Base-by-base conservation (phyloP, 1,140 invertebrate species). In the Alviniconcha marisindica region DNA sequence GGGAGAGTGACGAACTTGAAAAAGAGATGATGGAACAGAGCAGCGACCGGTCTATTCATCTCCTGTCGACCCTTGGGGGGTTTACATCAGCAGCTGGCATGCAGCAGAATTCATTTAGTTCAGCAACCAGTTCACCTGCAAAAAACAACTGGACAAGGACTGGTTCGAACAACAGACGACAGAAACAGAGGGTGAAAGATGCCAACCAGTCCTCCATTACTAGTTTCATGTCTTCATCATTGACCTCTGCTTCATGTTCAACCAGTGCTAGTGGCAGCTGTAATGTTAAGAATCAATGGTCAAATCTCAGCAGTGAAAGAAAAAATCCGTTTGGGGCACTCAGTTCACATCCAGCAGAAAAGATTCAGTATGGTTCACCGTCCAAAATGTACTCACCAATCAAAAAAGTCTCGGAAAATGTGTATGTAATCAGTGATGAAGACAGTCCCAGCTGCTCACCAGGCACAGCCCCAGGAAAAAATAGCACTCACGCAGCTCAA, bases 361-460 rank as follows among this genome's bases (percentile, higher is more conserved):
- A 42, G 71, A 74, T 44, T 24, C 3, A 18, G 2, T 74, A 74
- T 36, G 71, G 71, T 74, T 42, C 71, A 33, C 54, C 54, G 10
- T 48, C n/a, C 51, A 60, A 79, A 63, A 79, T 60, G 51, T 60
- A 42, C 38, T 79, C 77, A 12, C 56, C 77, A 40, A 15, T 77
- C 44, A 79, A 79, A 42, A 36, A 40, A n/a, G 54, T 38, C 7
- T 79, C 44, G 15, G 44, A 54, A 14, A 56, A 0, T 63, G 77
- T 79, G 51, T 79, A 79, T 79, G 51, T 79, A 24, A 63, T 79
- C 31, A 79, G 77, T 60, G 56, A 60, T 40, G 77, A 79, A 18
- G 36, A 36, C 54, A 63, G 76, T 24, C 24, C n/a, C n/a, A 33
- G 36, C 21, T 33, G 24, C 28, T 54, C 36, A 7, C 24, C n/a